Evolutionary conservation across 92 coral and sea anemone genomes (phyloP).

Genomic region (Palythoa grandis): DNA sequence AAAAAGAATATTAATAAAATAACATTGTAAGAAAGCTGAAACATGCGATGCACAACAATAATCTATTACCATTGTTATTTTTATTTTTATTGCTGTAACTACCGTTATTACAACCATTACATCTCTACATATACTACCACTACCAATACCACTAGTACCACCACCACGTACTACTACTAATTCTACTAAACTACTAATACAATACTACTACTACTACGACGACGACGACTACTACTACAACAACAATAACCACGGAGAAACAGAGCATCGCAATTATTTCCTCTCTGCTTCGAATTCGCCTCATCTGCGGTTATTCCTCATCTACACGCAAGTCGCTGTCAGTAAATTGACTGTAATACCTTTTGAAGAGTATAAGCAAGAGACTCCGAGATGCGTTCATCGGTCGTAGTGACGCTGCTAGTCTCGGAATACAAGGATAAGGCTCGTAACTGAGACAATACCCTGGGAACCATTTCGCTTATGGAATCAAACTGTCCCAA

Average conservation of each 20-base stretch:
- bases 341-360: conserved; percentile 31
- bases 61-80: too few relatives aligned
- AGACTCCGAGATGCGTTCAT: conserved; percentile 78
- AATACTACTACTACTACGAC: neutral
- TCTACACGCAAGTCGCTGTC: neutral
- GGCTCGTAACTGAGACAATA: conserved; percentile 93
- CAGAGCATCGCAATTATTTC: neutral
- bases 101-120: too few relatives aligned
- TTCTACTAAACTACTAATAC: neutral
- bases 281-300: too few relatives aligned
- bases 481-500: conserved; percentile 57
- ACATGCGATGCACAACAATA: too few relatives aligned
- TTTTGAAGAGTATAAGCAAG: conserved; percentile 85
- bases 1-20: neutral
- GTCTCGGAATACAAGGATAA: conserved; percentile 87
- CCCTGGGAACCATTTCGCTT: conserved; percentile 76
- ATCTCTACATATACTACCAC: neutral
- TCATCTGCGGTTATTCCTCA: too few relatives aligned
- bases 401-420: conserved; percentile 63
- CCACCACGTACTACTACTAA: neutral
- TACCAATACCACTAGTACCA: neutral
- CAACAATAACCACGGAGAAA: neutral
- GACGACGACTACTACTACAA: neutral
- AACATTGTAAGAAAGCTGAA: neutral
- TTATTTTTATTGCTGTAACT: too few relatives aligned